Base-by-base conservation (phyloP, 2,888 invertebrate species). In the Oasisia sp. region DNA sequence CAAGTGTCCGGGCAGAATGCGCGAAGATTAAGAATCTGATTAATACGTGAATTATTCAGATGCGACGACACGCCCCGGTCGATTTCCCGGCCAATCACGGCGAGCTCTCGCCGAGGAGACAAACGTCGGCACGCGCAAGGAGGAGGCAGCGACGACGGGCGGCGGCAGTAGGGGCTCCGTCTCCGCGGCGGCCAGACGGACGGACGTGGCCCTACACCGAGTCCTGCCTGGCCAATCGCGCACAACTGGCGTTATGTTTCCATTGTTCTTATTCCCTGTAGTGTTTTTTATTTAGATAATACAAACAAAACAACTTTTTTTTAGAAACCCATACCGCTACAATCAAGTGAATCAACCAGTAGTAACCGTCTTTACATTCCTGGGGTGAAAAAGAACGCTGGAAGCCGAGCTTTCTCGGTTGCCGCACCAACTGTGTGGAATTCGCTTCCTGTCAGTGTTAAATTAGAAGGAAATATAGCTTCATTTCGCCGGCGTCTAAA, bases 41-140 rank as follows among this genome's bases (percentile, higher is more conserved):
- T 74, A 74, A 74, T 74, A 74, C 74, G 74, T 74, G 74, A 74
- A 74, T 74, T 74, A 74, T 74, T 74, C 74, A 19, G 74, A 74
- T 7, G 74, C 74, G 27, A 74, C 74, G 74, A 74, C 14, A 74
- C 74, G 74, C 74, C 74, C 74, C 74, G 74, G 14, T 14, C 74
- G 74, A 27, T 19, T 74, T n/a, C n/a, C n/a, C 74, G 27, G 74
- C 74, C 74, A 74, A 74, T 74, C 74, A 74, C 74, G 74, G 27
- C 74, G 27, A 27, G 74, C 74, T 74, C 5, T 74, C 74, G 74
- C 7, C 50, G 74, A 7, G 14, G 74, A 74, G 74, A n/a, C 27
- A 27, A 7, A 7, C 3, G n/a, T 7, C 74, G 19, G n/a, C 27
- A n/a, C 74, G 8, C 19, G 74, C 7, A 74, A 74, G 74, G 74